Evolutionary conservation across 2,113 vertebrate genomes (phyloP), one percentile per base, ranked within the genome.

Genomic region (Thryonomys swinderianus): DNA sequence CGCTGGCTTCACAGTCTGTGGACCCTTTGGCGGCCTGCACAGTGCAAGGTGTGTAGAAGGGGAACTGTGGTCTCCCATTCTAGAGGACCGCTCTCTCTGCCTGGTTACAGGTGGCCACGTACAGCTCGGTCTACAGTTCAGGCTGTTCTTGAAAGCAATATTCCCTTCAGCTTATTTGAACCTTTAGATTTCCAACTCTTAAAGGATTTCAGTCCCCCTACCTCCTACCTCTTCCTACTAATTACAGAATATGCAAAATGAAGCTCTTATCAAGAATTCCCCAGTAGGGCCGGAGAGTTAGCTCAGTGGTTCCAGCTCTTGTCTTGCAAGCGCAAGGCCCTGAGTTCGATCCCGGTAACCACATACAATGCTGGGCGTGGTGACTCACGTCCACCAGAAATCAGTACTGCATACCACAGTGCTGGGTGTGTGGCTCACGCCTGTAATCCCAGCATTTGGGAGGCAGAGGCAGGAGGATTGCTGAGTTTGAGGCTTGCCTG

Each of bases 11-110:
- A 14, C 11, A 11, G 66, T 74, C 32, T 45, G 2, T 25, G 32
- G 2, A 40, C 14, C 12, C 57, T 18, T 0, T 3, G 17, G 57
- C 20, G 59, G 25, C 4, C n/a, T 25, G 66, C 42, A 30, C 21
- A 0, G 20, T 20, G 53, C 8, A 5, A 27, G 81, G 3, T 1
- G 0, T 4, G 9, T 1, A 20, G 40, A 55, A 27, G 40, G n/a
- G 79, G 59, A 5, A 3, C 16, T 11, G 0, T 0, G 40, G 37
- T n/a, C 16, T 40, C 76, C 17, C 7, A 12, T 71, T 32, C 30
- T 2, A 32, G 0, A 0, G 71, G 10, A 1, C 34, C 79, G 20
- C n/a, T 0, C 2, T 32, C 23, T 45, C 21, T 23, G 30, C 17
- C 64, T 32, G 1, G 42, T 45, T 27, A 25, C 0, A 73, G 78